Evolutionary conservation across 2,888 invertebrate genomes (phyloP), one percentile per base, ranked within the genome.

Genomic region (Tiliacea citrago): DNA sequence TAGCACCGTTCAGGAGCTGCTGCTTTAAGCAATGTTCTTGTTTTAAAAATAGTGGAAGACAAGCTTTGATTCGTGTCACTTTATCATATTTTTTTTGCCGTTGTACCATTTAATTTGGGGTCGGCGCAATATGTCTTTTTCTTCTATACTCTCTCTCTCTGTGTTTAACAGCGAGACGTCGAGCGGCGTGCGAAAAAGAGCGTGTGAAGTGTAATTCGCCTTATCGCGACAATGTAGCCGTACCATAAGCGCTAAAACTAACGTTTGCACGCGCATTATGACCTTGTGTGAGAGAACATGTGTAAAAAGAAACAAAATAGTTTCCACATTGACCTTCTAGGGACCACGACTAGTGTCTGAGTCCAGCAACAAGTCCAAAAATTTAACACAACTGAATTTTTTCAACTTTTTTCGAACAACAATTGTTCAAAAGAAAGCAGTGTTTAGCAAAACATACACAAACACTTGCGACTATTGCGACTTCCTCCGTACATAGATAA

Each of bases 1-100:
- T 84, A 72, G 60, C 81, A 76, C 67, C 55, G 63, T 81, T 39
- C 24, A 12, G 3, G 35, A 60, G 21, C 6, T 29, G 35, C 0
- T 35, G 9, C 3, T 6, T 10, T 10, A 65, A 42, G 35, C 12
- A 24, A 10, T 53, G 29, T 18, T 53, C 6, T 55, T 29, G 29
- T 18, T 55, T 24, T 13, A 0, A 24, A 0, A 24, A 39, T 21
- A 21, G 16, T 39, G 5, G 13, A 69, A 3, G 35, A 9, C 35
- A 66, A 47, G 29, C 8, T 45, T 45, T 18, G 18, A 4, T 35
- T 45, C 10, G 29, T 16, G 4, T 63, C 16, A 10, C 10, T 45
- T 29, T 8, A 42, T 42, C 42, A 42, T 42, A 39, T 4, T 39
- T 39, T 39, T 42, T 8, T 42, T 39, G 39, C 39, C 7, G 3